phyloP scores from a whole-genome alignment of 2,113 vertebrate species.

The Myxocyprinus asiaticus region DNA sequence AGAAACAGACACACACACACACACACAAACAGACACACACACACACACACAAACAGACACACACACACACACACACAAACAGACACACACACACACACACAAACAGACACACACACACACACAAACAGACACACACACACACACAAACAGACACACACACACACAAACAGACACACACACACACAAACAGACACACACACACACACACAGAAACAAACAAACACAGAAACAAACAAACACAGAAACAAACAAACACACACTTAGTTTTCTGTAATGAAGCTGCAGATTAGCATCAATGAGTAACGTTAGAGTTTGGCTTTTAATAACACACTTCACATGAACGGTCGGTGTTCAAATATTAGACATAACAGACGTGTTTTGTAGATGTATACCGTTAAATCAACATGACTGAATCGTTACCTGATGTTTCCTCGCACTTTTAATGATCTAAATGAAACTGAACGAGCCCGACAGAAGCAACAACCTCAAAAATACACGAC shows the following conservation, averaged over 20 bases:
- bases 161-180: not conserved
- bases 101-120: not conserved
- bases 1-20: not conserved
- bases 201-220: too few species aligned
- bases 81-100: too few species aligned
- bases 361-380: not conserved
- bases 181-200: not conserved
- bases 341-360: not conserved
- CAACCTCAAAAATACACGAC: not conserved
- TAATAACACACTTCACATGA: conserved; percentile 3
- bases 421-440: conserved; percentile 29
- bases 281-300: not conserved
- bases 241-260: not conserved
- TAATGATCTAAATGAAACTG: conserved; percentile 16
- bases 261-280: not conserved
- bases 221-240: not conserved
- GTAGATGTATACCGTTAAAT: not conserved
- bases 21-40: too few species aligned
- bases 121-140: not conserved
- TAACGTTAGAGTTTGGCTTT: not conserved
- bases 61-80: not conserved
- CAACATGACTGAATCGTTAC: conserved; percentile 7
- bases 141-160: not conserved
- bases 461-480: not conserved
- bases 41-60: not conserved